Evolutionary conservation across 1,140 invertebrate species (phyloP).

Genomic region (Dermatophagoides farinae): DNA sequence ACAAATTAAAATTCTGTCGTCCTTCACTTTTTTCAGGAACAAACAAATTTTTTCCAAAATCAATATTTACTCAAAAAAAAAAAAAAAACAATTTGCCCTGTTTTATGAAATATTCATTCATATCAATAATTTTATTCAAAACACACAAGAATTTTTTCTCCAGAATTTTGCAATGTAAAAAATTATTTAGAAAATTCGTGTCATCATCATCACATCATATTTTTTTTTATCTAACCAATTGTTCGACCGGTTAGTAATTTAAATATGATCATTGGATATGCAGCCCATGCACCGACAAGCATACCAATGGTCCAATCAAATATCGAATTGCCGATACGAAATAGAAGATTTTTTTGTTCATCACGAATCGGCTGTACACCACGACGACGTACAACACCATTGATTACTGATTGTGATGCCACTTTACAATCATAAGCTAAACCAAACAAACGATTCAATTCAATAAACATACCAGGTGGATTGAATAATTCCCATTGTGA

Average conservation of each 20-base stretch:
- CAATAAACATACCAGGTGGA: constrained; percentile 8
- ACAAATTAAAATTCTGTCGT: too few species aligned
- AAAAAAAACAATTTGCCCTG: too few species aligned
- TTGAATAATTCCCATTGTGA: constrained; percentile 5
- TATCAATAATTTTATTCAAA: too few species aligned
- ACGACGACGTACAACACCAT: not conserved
- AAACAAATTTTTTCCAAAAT: too few species aligned
- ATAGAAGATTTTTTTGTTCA: not conserved
- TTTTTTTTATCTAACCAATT: too few species aligned
- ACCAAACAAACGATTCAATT: not conserved
- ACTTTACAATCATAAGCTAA: constrained; percentile 1
- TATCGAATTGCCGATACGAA: not conserved
- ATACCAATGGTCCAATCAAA: constrained; percentile 4
- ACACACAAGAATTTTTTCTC: too few species aligned
- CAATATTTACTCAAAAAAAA: too few species aligned
- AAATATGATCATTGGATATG: not conserved
- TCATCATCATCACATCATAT: too few species aligned
- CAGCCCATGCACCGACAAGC: not conserved
- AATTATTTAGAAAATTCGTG: too few species aligned
- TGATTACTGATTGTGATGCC: not conserved
- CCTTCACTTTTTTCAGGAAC: too few species aligned
- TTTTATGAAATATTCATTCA: too few species aligned
- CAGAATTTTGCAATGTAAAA: too few species aligned
- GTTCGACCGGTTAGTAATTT: not conserved
- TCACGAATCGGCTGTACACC: not conserved